Percentiles rank a stretch among this genome's conserved stretches.
Evolutionary conservation across 2,888 invertebrate species (phyloP).

Genomic region (Zonitis immaculata): DNA sequence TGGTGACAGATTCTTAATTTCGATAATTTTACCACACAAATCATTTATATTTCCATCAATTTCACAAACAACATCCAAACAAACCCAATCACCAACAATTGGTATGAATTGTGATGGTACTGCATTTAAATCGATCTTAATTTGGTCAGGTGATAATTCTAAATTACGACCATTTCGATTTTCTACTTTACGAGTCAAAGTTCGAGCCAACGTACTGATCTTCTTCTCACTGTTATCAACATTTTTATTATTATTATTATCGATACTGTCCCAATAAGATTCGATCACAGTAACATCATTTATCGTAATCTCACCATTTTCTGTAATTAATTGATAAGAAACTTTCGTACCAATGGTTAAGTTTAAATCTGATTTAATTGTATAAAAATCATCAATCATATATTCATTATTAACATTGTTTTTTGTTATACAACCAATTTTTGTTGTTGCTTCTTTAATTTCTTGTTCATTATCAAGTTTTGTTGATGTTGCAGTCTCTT

Average conservation of each 20-base stretch:
- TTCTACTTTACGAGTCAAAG: conserved; percentile 47
- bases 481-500: too few species aligned
- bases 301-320: conserved; percentile 40
- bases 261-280: conserved; percentile 35
- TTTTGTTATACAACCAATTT: conserved; percentile 58
- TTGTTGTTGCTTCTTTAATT: too few species aligned
- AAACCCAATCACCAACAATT: conserved; percentile 65
- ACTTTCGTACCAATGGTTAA: conserved; percentile 56
- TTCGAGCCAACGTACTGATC: conserved; percentile 33
- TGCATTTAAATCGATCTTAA: conserved; percentile 59
- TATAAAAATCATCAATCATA: conserved; percentile 57
- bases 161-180: conserved; percentile 44
- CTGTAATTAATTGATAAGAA: conserved; percentile 38
- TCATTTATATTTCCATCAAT: conserved; percentile 55
- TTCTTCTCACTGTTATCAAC: neutral
- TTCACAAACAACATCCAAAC: conserved; percentile 59
- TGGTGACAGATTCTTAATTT: conserved; percentile 58
- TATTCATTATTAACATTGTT: conserved; percentile 48
- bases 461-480: too few species aligned
- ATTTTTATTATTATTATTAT: neutral
- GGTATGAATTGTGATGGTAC: conserved; percentile 63
- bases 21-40: conserved; percentile 55
- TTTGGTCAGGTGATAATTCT: conserved; percentile 52
- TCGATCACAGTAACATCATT: conserved; percentile 43
- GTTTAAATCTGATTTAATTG: conserved; percentile 50